Conservation (phyloP, 2,113 vertebrate genomes). For the Capreolus pygargus region DNA sequence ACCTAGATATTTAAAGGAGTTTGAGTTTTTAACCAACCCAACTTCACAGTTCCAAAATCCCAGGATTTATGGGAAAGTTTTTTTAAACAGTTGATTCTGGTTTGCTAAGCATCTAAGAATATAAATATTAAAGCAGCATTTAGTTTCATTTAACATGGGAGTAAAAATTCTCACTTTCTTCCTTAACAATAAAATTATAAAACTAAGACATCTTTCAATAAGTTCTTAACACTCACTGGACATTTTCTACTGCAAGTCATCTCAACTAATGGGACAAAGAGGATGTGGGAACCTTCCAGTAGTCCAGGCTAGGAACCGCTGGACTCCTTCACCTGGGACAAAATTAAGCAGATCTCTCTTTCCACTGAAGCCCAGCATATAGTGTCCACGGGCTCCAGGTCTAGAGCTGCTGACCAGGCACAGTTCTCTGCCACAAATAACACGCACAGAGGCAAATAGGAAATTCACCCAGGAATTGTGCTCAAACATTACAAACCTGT, state of each 20-base stretch:
- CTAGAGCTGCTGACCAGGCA: conserved; percentile 93
- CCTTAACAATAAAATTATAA: conserved; percentile 79
- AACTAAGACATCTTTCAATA: conserved; percentile 83
- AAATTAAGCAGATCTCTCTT: conserved; percentile 96
- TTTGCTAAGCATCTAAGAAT: conserved; percentile 63
- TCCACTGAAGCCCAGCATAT: conserved; percentile 91
- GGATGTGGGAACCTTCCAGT: conserved; percentile 95
- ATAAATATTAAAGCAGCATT: conserved; percentile 39
- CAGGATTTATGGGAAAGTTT: conserved; percentile 66
- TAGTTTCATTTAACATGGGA: conserved; percentile 62
- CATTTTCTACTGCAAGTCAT: conserved; percentile 84
- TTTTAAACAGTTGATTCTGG: conserved; percentile 55
- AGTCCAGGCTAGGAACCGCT: conserved; percentile 97
- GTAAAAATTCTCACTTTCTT: conserved; percentile 61
- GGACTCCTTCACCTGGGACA: conserved; percentile 94
- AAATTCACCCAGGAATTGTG: conserved; percentile 91
- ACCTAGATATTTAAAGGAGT: not conserved
- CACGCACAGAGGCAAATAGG: conserved; percentile 97
- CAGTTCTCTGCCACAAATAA: conserved; percentile 95
- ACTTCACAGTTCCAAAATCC: conserved; percentile 77
- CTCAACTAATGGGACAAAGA: conserved; percentile 88
- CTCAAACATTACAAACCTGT: conserved; percentile 82
- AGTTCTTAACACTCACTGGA: conserved; percentile 88
- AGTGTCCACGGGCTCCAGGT: conserved; percentile 95
- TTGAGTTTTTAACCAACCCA: not conserved